A percentile compares a stretch with the other conserved stretches of the same genome.
phyloP scores from a whole-genome alignment of 2,888 invertebrate genomes.

The Spilosoma lubricipeda region DNA sequence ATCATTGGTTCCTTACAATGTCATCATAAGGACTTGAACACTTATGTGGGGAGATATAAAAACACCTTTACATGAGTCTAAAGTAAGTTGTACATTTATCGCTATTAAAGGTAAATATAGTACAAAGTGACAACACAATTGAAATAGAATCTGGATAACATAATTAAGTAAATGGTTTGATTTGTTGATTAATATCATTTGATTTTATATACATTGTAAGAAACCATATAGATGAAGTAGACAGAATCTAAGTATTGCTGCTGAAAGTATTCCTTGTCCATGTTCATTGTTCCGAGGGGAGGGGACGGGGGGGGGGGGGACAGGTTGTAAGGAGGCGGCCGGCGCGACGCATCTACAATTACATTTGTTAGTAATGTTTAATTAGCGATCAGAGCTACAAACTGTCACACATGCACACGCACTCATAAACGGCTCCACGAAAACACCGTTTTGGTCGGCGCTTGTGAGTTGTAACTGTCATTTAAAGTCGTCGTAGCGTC shows the following conservation, averaged over 20 bases:
- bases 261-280: not conserved
- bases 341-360: slow-evolving; percentile 3
- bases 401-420: not conserved
- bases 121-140: not conserved
- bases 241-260: not conserved
- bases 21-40: too few relatives aligned
- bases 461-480: not conserved
- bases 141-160: not conserved
- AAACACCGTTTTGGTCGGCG: not conserved
- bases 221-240: too few relatives aligned
- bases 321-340: not conserved
- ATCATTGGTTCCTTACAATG: too few relatives aligned
- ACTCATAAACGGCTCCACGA: not conserved
- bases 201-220: too few relatives aligned
- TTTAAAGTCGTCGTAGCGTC: not conserved
- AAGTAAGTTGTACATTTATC: too few relatives aligned
- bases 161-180: too few relatives aligned
- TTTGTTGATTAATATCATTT: too few relatives aligned
- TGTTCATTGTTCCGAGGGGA: too few relatives aligned
- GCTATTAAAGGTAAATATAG: too few relatives aligned
- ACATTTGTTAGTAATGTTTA: slow-evolving; percentile 22
- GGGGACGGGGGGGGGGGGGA: too few relatives aligned
- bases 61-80: too few relatives aligned
- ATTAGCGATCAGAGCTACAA: slow-evolving; percentile 4
- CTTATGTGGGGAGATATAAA: too few relatives aligned